phyloP scores from a whole-genome alignment of 2,113 vertebrate species.

The Poeciliopsis retropinna region DNA sequence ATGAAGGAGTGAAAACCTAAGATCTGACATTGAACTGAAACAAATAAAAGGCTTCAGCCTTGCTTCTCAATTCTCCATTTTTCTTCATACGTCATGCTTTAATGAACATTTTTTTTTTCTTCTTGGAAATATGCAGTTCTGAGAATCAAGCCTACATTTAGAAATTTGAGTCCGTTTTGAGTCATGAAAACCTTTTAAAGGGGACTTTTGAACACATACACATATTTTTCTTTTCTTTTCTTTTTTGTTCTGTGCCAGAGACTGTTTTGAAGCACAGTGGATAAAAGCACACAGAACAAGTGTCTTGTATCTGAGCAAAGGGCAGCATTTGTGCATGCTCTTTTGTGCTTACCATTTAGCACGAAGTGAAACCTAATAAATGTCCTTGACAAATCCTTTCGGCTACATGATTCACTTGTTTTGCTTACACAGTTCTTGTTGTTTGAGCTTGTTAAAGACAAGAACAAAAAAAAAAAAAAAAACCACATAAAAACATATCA shows the following conservation, averaged over 20 bases:
- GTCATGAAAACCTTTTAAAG: not conserved
- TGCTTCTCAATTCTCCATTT: slow-evolving; percentile 13
- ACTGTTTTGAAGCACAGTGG: slow-evolving; percentile 40
- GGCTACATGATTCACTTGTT: slow-evolving; percentile 9
- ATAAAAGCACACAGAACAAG: slow-evolving; percentile 43
- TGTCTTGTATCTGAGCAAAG: slow-evolving; percentile 32
- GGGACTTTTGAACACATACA: slow-evolving; percentile 11
- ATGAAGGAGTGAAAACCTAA: not conserved
- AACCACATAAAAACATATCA: not conserved
- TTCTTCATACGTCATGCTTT: no score
- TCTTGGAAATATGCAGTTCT: not conserved
- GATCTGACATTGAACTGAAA: slow-evolving; percentile 10
- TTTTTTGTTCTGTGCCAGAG: slow-evolving; percentile 29
- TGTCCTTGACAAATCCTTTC: not conserved
- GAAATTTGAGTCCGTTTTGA: slow-evolving; percentile 7
- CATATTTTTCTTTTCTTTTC: slow-evolving; percentile 4
- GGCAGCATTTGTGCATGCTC: slow-evolving; percentile 6
- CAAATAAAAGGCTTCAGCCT: not conserved
- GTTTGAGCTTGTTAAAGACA: not conserved
- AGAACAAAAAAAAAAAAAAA: no score
- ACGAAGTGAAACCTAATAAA: slow-evolving; percentile 10
- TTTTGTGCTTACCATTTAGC: slow-evolving; percentile 27
- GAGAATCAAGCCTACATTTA: not conserved
- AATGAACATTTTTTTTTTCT: no score
- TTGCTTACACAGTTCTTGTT: not conserved